Evolutionary conservation across 2,797 vertebrate genomes (phyloP), one percentile per base, ranked within the genome.

Genomic region (Sus cebifrons): DNA sequence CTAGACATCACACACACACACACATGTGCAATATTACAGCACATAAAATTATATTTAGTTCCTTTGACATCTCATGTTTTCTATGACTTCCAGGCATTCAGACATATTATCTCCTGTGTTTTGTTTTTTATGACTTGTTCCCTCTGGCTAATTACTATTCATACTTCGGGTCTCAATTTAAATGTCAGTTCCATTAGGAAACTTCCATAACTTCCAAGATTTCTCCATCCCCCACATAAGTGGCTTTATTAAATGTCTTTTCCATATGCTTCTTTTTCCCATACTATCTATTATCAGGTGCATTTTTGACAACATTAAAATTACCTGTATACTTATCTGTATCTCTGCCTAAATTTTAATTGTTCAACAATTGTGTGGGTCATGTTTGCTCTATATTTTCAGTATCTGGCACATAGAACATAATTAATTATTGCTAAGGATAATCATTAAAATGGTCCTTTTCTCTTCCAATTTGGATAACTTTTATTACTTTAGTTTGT

Each of bases 91-190:
- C 23, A 95, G 60, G 32, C 0, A 64, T 73, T n/a, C 18, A 86
- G 2, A 21, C 13, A 56, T 84, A 1, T 23, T 88, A 79, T 70
- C 92, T 74, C 32, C 58, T 86, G 5, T 89, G 21, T 81, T 91
- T 64, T 71, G 62, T 78, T 67, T 89, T 85, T 78, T 73, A 65
- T 94, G n/a, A 96, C 4, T 78, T 85, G 27, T 70, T 60, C 32
- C 32, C 92, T 52, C 58, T 97, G 68, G 6, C 14, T 96, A 91
- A 74, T 96, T 92, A 25, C 13, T 89, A 36, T 78, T 90, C 18
- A 94, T 85, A 65, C 20, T 88, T 89, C 12, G 92, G 18, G 1
- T 36, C n/a, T 85, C 32, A 95, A 68, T 1, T 70, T 82, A 70
- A 21, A 54, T 79, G 6, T 79, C 25, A 86, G 58, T 87, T 96